Evolutionary conservation across 1,140 invertebrate genomes (phyloP), one percentile per base, ranked within the genome.

Genomic region (Acromyrmex charruanus): DNA sequence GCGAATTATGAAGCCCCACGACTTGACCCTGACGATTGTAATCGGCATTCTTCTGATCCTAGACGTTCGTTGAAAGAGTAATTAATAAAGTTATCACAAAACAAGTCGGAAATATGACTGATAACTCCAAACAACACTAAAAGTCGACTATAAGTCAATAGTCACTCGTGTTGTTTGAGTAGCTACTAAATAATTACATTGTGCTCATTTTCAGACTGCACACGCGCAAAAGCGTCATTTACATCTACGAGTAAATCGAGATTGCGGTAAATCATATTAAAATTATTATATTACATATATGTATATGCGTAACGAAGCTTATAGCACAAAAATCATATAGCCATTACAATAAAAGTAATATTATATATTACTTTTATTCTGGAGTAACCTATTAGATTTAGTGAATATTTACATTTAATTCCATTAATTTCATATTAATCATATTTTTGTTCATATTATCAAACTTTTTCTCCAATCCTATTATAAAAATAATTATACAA

Each of bases 41-140:
- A 87, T 90, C n/a, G 51, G 59, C 9, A 53, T 55, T 53, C 86
- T 92, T 61, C 28, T 92, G 18, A 91, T 90, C 79, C 65, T 90
- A 88, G 86, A 92, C 86, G 91, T 92, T 92, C 87, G 90, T 92
- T 91, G 87, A 91, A 61, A 90, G 87, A 89, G 82, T 91, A 89
- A 90, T 90, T 87, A 75, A 59, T 81, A n/a, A 72, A 80, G 58
- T 79, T 55, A 53, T 72, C 61, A 68, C 25, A 49, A 55, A 7
- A 77, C 49, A 21, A 63, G n/a, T 59, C 18, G 3, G 25, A 53
- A 44, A n/a, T 1, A 12, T 25, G 35, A 3, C 3, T 28, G 12
- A 66, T 85, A 66, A 85, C 66, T 21, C 5, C 31, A 35, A 35
- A 35, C 4, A 35, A 35, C 31, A 6, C 5, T 35, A 35, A 35